Conservation (phyloP, 2,888 invertebrate genomes). For the Lordiphosa andalusiaca region DNA sequence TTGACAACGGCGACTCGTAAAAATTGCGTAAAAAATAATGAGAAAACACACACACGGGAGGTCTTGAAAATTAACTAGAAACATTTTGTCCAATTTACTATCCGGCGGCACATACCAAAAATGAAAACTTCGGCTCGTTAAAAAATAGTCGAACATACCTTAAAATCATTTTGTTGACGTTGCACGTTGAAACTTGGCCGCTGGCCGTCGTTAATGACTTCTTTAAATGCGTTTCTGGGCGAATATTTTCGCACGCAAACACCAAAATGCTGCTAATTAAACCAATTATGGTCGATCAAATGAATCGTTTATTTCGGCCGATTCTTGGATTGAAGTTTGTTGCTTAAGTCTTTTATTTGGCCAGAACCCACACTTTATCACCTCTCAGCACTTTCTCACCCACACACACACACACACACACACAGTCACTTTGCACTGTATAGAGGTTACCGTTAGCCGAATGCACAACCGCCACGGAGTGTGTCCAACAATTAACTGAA, state of each 20-base stretch:
- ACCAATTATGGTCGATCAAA: slow-evolving; percentile 53
- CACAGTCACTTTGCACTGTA: slow-evolving; percentile 20
- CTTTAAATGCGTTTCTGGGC: slow-evolving; percentile 52
- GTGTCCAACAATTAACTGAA: slow-evolving; percentile 76
- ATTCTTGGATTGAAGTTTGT: slow-evolving; percentile 43
- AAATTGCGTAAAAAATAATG: slow-evolving; percentile 21
- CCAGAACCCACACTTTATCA: slow-evolving; percentile 16
- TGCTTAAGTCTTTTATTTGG: slow-evolving; percentile 58
- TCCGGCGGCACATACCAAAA: slow-evolving; percentile 17
- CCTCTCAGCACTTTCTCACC: slow-evolving; percentile 24
- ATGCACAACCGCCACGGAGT: slow-evolving; percentile 68
- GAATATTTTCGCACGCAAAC: slow-evolving; percentile 40
- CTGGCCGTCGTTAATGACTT: slow-evolving; percentile 65
- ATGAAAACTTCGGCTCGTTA: slow-evolving; percentile 38
- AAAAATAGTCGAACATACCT: slow-evolving; percentile 64
- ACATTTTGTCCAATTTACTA: slow-evolving; percentile 19
- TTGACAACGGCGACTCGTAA: slow-evolving; percentile 21
- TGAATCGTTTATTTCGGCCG: too few relatives aligned
- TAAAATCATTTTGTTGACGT: slow-evolving; percentile 76
- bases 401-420: slow-evolving; percentile 15
- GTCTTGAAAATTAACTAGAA: slow-evolving; percentile 42
- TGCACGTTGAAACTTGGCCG: slow-evolving; percentile 56
- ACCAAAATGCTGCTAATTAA: slow-evolving; percentile 44
- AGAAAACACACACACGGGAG: slow-evolving; percentile 27
- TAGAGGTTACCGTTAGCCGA: slow-evolving; percentile 51